A percentile compares a stretch with the other conserved stretches of the same genome.
Evolutionary conservation across 2,888 invertebrate species (phyloP).

Genomic region (Platerodrilus igneus): DNA sequence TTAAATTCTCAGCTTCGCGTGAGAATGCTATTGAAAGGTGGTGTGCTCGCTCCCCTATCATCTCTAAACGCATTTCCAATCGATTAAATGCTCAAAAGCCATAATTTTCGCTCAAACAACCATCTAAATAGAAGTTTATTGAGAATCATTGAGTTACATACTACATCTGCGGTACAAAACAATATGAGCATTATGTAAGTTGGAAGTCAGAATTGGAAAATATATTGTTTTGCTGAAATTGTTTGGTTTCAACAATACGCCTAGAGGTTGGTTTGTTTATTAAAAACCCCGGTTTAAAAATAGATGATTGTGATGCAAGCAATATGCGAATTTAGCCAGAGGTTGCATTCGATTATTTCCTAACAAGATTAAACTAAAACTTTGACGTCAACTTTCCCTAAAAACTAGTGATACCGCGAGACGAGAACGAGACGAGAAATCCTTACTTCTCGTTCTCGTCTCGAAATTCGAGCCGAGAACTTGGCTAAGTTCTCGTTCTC

Average conservation of each 20-base stretch:
- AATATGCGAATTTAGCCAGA: too few relatives aligned
- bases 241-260: constrained; percentile 42
- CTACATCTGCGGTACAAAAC: constrained; percentile 16
- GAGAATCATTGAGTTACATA: constrained; percentile 16
- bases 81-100: constrained; percentile 18
- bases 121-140: constrained; percentile 19
- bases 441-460: too few relatives aligned
- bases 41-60: too few relatives aligned
- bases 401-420: too few relatives aligned
- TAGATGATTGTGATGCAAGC: too few relatives aligned
- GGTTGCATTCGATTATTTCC: too few relatives aligned
- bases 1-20: constrained; percentile 14
- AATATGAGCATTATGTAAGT: constrained; percentile 9
- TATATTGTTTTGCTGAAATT: constrained; percentile 16
- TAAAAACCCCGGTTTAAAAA: too few relatives aligned
- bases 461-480: too few relatives aligned
- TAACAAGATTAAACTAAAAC: too few relatives aligned
- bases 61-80: constrained; percentile 19
- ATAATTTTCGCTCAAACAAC: constrained; percentile 18
- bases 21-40: constrained; percentile 17
- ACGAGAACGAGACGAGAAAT: too few relatives aligned
- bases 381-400: too few relatives aligned
- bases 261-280: constrained; percentile 39
- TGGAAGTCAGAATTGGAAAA: constrained; percentile 6
- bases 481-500: too few relatives aligned